Evolutionary conservation across 2,797 vertebrate genomes (phyloP).

Genomic region (Threskiornis aethiopicus): DNA sequence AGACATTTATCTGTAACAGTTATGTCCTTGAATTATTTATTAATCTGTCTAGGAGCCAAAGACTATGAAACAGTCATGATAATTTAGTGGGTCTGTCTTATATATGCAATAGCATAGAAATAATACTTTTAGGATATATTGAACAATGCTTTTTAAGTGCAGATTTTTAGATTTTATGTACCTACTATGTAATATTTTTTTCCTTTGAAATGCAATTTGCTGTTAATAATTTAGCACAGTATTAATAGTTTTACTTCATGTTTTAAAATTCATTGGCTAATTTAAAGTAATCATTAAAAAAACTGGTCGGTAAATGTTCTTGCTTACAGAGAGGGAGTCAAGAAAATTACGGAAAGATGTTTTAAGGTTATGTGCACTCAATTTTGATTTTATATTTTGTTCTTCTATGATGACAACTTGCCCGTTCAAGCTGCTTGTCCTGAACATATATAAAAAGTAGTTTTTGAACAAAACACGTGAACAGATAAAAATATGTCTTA

Average conservation of each 20-base stretch:
- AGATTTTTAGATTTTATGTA: neutral
- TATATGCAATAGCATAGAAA: neutral
- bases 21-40: constrained; percentile 12
- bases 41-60: neutral
- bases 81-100: neutral
- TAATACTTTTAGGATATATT: neutral
- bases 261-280: neutral
- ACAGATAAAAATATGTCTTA: neutral
- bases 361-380: neutral
- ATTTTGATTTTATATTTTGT: neutral
- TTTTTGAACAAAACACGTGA: neutral
- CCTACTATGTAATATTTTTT: neutral
- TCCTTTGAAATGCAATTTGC: neutral
- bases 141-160: neutral
- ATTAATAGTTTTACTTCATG: neutral
- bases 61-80: neutral
- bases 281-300: neutral
- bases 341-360: neutral
- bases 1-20: neutral
- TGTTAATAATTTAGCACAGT: neutral
- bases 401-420: neutral
- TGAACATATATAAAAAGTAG: neutral
- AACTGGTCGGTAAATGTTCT: neutral
- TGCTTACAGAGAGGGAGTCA: neutral
- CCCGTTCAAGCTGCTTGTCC: neutral